Evolutionary conservation across 2,888 invertebrate genomes (phyloP), one percentile per base, ranked within the genome.

Genomic region (Netelia fuscicornis): DNA sequence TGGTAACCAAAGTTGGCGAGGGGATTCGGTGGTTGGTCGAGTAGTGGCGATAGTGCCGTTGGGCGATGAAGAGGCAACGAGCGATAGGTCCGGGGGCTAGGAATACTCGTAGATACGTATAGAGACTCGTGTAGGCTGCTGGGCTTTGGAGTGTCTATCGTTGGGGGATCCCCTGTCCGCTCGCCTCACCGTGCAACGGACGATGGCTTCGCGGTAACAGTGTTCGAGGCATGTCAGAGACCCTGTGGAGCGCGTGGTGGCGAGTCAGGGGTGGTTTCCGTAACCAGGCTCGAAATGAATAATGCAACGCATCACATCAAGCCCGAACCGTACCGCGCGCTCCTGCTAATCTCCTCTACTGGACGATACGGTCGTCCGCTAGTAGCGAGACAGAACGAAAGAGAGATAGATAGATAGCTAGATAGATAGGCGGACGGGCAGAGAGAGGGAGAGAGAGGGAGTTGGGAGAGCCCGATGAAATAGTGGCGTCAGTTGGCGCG

Each of bases 241-340:
- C 86, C 87, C 88, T 87, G 86, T 82, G 87, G 88, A 87, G 87
- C 76, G 84, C 83, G 79, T 83, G 84, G 88, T 84, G 84, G 81
- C 85, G 83, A 88, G 89, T 88, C 88, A 87, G 87, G 85, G 86
- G 75, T 85, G 90, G 89, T 91, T 89, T 89, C 90, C 87, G 89
- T 91, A 89, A 88, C 91, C 87, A 64, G 88, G 83, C 83, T 87
- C 88, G 89, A 89, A 90, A 92, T 92, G 92, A 92, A 92, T 92
- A 92, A 92, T 92, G 92, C 92, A 92, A 90, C 91, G 89, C 90
- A 90, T 90, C 92, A 88, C 90, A 89, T 92, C 91, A 91, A 89
- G 79, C 80, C 89, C 88, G 89, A 90, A 90, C 89, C 90, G 88
- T 88, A 86, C 87, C 88, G 87, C 88, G 86, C 87, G 64, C 82